phyloP scores from a whole-genome alignment of 2,888 invertebrate genomes.

The Cephus rjabovi region DNA sequence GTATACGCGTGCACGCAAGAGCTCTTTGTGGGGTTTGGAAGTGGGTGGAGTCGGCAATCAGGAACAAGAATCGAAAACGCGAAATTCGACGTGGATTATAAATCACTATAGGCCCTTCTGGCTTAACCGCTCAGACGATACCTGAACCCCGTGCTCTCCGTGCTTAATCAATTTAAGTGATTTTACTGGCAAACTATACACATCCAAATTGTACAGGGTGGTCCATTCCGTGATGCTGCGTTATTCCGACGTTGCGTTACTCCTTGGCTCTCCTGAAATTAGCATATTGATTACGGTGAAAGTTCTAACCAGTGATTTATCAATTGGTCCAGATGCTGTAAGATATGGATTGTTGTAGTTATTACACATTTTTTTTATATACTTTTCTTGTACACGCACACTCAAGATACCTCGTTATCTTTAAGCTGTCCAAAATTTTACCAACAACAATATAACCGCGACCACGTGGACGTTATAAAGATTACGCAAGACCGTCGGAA shows the following conservation, averaged over 20 bases:
- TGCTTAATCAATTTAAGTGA: slow-evolving; percentile 60
- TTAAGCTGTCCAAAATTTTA: too few relatives aligned
- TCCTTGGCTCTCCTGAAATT: slow-evolving; percentile 4
- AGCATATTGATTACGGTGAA: background rate
- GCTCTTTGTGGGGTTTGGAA: too few relatives aligned
- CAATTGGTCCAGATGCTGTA: background rate
- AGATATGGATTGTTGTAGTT: too few relatives aligned
- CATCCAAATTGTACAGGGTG: background rate
- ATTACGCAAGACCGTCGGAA: too few relatives aligned
- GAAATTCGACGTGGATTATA: slow-evolving; percentile 45
- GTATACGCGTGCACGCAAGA: background rate
- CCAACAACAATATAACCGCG: too few relatives aligned
- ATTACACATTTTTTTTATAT: too few relatives aligned
- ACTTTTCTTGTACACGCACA: too few relatives aligned
- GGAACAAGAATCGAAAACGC: slow-evolving; percentile 39
- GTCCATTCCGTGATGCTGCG: slow-evolving; percentile 7
- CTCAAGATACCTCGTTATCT: too few relatives aligned
- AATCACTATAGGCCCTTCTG: slow-evolving; percentile 36
- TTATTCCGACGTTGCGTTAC: slow-evolving; percentile 26
- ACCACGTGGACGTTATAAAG: too few relatives aligned
- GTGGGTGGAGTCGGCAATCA: too few relatives aligned
- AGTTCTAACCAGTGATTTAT: background rate
- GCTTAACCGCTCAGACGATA: background rate
- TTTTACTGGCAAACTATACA: slow-evolving; percentile 41
- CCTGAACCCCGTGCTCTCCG: slow-evolving; percentile 33